Evolutionary conservation across 1,140 invertebrate genomes (phyloP).

Genomic region (Mesaphorura yosii): DNA sequence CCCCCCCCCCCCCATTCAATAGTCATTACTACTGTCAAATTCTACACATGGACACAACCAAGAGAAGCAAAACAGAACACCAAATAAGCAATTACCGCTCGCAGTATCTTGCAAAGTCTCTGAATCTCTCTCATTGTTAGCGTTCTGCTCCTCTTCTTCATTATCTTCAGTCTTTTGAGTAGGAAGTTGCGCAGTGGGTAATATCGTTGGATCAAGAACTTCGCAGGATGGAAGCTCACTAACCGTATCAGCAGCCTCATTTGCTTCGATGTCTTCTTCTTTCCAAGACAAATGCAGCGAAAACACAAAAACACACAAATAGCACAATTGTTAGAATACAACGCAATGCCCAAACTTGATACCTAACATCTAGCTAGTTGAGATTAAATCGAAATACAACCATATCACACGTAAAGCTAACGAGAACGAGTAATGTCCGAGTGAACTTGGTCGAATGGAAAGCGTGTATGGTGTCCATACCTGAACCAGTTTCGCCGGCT

Average conservation of each 20-base stretch:
- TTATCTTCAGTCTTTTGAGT: slow-evolving; percentile 2
- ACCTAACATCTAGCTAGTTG: too few relatives aligned
- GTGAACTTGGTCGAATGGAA: too few relatives aligned
- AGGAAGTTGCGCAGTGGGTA: background rate
- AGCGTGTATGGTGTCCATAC: too few relatives aligned
- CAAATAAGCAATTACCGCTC: background rate
- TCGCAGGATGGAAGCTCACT: slow-evolving; percentile 21
- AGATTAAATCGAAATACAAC: too few relatives aligned
- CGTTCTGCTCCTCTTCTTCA: slow-evolving; percentile 6
- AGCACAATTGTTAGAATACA: too few relatives aligned
- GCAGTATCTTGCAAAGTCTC: background rate
- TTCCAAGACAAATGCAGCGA: slow-evolving; percentile 7
- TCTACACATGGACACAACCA: too few relatives aligned
- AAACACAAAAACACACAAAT: slow-evolving; percentile 21
- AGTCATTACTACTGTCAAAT: too few relatives aligned
- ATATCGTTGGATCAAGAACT: slow-evolving; percentile 2
- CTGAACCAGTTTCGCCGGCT: background rate
- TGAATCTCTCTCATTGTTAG: slow-evolving; percentile 5
- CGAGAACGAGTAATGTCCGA: too few relatives aligned
- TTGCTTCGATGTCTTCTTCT: slow-evolving; percentile 25
- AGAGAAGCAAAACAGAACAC: background rate
- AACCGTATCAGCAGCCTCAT: slow-evolving; percentile 30
- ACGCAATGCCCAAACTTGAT: too few relatives aligned
- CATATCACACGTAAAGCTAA: too few relatives aligned
- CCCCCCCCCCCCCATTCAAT: too few relatives aligned